A percentile compares a stretch with the other conserved stretches of the same genome.
These are phyloP conservation scores for Xanthorhoe spadicearia DNA, from an alignment of 2,888 invertebrate species.

Conservation along the genomic window DNA sequence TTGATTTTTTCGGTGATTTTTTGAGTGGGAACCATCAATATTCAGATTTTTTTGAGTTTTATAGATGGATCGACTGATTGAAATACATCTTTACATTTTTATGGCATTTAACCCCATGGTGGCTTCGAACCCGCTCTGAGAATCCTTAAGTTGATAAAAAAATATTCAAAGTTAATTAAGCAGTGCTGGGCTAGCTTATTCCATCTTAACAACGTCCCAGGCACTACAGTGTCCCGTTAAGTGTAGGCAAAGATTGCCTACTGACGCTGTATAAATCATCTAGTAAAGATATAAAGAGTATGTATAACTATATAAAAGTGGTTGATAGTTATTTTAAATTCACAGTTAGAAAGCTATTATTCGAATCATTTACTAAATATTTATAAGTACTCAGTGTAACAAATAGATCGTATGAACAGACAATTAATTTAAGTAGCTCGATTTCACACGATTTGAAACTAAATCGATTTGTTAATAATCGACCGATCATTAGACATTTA, in stretches of 20 bases:
- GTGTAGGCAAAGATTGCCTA: no score
- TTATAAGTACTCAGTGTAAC: not conserved
- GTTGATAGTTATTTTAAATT: no score
- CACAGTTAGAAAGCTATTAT: no score
- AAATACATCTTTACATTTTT: slow-evolving; percentile 25
- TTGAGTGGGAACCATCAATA: slow-evolving; percentile 45
- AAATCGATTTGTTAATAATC: slow-evolving; percentile 3
- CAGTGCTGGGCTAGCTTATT: no score
- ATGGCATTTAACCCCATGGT: slow-evolving; percentile 21
- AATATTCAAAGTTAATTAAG: not conserved
- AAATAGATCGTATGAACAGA: not conserved
- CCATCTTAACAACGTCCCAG: no score
- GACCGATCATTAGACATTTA: slow-evolving; percentile 41
- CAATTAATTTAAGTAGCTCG: not conserved
- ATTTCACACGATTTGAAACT: slow-evolving; percentile 6
- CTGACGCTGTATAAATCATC: no score
- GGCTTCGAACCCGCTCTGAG: not conserved
- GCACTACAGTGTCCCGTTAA: no score
- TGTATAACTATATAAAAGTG: no score
- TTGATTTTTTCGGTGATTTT: slow-evolving; percentile 60
- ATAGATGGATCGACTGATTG: slow-evolving; percentile 31
- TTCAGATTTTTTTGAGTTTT: slow-evolving; percentile 26
- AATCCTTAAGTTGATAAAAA: not conserved
- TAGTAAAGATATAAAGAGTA: no score
- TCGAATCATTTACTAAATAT: no score